Evolutionary conservation across 1,140 invertebrate species (phyloP).

Genomic region (Venturia canescens): DNA sequence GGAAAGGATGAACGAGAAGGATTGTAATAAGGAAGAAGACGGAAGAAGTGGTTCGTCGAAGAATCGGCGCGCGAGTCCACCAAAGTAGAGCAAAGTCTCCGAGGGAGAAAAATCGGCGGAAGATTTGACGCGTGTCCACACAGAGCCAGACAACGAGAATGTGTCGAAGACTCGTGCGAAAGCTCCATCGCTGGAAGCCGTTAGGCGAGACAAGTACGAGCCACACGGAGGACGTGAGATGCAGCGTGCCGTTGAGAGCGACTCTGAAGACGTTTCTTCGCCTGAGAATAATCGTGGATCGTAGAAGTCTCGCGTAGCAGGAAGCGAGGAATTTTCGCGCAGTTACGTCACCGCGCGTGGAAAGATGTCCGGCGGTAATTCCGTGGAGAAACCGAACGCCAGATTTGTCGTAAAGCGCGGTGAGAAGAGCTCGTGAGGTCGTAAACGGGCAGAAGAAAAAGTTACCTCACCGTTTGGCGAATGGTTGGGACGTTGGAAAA

Average conservation of each 20-base stretch:
- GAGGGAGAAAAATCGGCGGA: background rate
- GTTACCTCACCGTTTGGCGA: background rate
- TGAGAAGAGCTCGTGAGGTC: background rate
- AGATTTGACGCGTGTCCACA: background rate
- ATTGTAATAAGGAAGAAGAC: background rate
- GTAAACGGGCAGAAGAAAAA: background rate
- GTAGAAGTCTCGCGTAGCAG: conserved; percentile 21
- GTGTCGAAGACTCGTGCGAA: conserved; percentile 30
- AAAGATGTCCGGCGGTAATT: background rate
- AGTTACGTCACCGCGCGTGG: background rate
- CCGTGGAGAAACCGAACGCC: background rate
- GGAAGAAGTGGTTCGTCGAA: background rate
- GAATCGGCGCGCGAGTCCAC: background rate
- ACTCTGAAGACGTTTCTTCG: background rate
- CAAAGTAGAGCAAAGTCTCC: background rate
- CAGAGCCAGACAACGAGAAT: conserved; percentile 19
- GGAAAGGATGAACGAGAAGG: background rate
- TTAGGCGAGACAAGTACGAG: background rate
- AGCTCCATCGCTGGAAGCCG: conserved; percentile 17
- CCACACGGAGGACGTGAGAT: conserved; percentile 14
- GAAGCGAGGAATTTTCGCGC: background rate
- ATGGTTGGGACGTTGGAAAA: background rate
- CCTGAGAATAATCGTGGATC: background rate
- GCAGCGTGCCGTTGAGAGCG: background rate
- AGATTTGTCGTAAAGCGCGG: background rate